phyloP scores from a whole-genome alignment of 2,888 invertebrate species.

The Barypeithes pellucidus region DNA sequence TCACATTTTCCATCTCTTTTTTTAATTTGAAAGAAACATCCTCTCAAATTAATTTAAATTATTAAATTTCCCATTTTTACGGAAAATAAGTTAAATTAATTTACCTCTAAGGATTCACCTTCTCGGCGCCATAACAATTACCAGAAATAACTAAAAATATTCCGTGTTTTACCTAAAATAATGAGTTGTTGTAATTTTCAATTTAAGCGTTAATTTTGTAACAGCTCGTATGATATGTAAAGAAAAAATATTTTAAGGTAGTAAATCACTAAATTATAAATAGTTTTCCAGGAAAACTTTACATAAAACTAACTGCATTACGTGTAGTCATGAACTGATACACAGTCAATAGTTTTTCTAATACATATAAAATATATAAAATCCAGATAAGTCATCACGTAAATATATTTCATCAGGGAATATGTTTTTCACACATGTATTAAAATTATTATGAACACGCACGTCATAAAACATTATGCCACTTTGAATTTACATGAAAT shows the following conservation, averaged over 20 bases:
- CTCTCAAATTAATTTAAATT: too few relatives aligned
- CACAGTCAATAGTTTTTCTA: conserved; percentile 24
- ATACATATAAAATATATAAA: conserved; percentile 23
- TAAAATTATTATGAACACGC: conserved; percentile 34
- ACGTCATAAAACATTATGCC: conserved; percentile 43
- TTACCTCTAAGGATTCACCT: too few relatives aligned
- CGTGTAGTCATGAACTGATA: conserved; percentile 15
- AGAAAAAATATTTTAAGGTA: neutral
- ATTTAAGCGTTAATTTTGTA: too few relatives aligned
- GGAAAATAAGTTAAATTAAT: too few relatives aligned
- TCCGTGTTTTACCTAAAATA: too few relatives aligned
- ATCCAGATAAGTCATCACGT: conserved; percentile 39
- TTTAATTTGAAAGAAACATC: too few relatives aligned
- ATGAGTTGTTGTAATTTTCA: too few relatives aligned
- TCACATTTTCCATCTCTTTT: too few relatives aligned
- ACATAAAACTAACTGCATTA: neutral
- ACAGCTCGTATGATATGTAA: too few relatives aligned
- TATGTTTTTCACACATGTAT: conserved; percentile 46
- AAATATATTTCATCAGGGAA: conserved; percentile 36
- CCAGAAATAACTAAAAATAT: too few relatives aligned
- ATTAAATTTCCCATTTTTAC: too few relatives aligned
- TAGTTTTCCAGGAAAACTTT: conserved; percentile 3
- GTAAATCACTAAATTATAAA: conserved; percentile 16
- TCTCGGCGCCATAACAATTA: too few relatives aligned
- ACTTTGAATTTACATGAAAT: conserved; percentile 40